A percentile compares a stretch with the other conserved stretches of the same genome.
Conservation (phyloP, 2,797 vertebrate species). For the Cryptoblepharus egeriae region DNA sequence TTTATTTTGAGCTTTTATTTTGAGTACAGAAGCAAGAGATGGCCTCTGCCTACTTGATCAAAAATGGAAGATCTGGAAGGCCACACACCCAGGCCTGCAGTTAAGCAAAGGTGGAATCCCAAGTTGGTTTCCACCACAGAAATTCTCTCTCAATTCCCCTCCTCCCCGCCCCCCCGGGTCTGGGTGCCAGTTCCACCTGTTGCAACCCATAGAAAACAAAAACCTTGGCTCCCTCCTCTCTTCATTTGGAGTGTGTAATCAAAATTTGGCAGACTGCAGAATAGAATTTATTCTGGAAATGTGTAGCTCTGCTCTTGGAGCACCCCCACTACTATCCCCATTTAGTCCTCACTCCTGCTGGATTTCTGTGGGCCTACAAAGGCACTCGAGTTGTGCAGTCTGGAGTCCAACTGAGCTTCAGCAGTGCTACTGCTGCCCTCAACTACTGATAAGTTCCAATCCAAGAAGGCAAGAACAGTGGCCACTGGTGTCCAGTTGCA, state of each 20-base stretch:
- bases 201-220: no score
- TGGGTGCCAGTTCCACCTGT: background rate
- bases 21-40: background rate
- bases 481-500: background rate
- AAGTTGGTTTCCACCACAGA: background rate
- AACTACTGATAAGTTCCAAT: background rate
- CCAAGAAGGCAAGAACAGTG: background rate
- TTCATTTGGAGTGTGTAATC: background rate
- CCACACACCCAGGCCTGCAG: no score
- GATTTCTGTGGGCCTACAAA: background rate
- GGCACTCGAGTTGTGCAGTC: background rate
- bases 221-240: background rate
- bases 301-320: no score
- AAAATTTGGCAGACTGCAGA: background rate
- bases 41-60: background rate
- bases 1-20: background rate
- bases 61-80: no score
- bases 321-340: accelerated
- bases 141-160: background rate
- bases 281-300: no score
- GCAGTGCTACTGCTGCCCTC: background rate
- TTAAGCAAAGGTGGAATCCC: background rate
- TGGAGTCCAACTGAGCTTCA: no score
- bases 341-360: background rate
- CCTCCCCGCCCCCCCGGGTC: background rate